Conservation (phyloP, 2,888 invertebrate genomes). For the Microplitis manilae region DNA sequence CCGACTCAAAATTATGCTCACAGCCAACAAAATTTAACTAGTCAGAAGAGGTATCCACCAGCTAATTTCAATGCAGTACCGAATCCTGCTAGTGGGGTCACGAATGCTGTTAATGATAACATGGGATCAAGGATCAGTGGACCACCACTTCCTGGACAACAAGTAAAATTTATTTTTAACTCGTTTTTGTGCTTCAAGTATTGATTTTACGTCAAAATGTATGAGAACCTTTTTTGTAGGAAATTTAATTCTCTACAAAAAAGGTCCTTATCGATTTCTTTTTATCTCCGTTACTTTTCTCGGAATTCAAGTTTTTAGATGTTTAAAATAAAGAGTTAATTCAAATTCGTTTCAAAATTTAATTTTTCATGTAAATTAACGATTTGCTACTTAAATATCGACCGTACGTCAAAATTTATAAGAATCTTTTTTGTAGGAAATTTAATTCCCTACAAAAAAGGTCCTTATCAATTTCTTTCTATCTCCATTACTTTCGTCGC, state of each 20-base stretch:
- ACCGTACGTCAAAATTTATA: too few relatives aligned
- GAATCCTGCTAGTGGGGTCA: background rate
- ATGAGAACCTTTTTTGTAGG: background rate
- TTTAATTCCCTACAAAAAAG: too few relatives aligned
- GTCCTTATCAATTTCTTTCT: too few relatives aligned
- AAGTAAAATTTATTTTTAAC: slow-evolving; percentile 46
- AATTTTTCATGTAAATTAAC: too few relatives aligned
- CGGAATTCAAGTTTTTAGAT: too few relatives aligned
- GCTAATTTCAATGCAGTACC: slow-evolving; percentile 45
- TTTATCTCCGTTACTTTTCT: too few relatives aligned
- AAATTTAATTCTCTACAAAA: too few relatives aligned
- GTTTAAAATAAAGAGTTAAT: background rate
- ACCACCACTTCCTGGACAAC: slow-evolving; percentile 55
- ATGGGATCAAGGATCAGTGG: slow-evolving; percentile 35
- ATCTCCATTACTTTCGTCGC: too few relatives aligned
- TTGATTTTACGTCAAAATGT: background rate
- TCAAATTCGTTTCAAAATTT: too few relatives aligned
- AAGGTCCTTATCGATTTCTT: too few relatives aligned
- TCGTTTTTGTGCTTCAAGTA: background rate
- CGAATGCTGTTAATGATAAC: slow-evolving; percentile 25
- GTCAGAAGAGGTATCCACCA: slow-evolving; percentile 61
- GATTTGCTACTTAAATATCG: too few relatives aligned
- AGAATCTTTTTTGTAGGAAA: too few relatives aligned
- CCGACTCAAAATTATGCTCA: slow-evolving; percentile 51
- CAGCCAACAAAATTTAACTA: slow-evolving; percentile 59